A percentile compares a stretch with the other conserved stretches of the same genome.
Evolutionary conservation across 1,140 invertebrate genomes (phyloP).

Genomic region (Sinella curviseta): DNA sequence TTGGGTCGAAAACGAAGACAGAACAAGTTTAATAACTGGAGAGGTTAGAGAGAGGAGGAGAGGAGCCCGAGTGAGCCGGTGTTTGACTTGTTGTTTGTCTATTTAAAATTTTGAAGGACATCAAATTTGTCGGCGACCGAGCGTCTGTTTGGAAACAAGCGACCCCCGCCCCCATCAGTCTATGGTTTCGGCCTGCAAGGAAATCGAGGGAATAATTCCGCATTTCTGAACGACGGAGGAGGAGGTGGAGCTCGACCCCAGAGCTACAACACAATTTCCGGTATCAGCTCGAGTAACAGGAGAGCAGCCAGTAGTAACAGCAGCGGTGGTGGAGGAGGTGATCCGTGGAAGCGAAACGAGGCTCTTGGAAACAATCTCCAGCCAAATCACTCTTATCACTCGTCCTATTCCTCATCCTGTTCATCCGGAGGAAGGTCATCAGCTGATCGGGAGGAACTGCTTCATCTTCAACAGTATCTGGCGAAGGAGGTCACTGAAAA

Average conservation of each 20-base stretch:
- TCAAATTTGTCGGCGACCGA: conserved; percentile 21
- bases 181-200: conserved; percentile 15
- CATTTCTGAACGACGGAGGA: neutral
- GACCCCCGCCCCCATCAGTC: neutral
- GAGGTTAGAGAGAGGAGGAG: too few species aligned
- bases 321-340: neutral
- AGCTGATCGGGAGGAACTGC: conserved; percentile 45
- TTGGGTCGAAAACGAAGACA: too few species aligned
- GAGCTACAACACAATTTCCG: conserved; percentile 1
- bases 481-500: conserved; percentile 46
- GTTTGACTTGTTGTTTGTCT: too few species aligned
- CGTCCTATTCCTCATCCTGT: conserved; percentile 44
- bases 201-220: neutral
- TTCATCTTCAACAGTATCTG: conserved; percentile 47
- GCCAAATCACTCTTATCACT: conserved; percentile 30
- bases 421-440: conserved; percentile 41
- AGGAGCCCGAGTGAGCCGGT: too few species aligned
- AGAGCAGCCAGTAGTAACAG: neutral
- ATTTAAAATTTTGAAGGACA: neutral
- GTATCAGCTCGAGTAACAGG: neutral
- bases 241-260: neutral
- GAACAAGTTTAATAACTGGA: too few species aligned
- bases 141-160: neutral
- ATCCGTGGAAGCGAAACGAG: conserved; percentile 5
- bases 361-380: neutral